Conservation (phyloP, 2,888 invertebrate species). For the Hipparchia sbordonii region DNA sequence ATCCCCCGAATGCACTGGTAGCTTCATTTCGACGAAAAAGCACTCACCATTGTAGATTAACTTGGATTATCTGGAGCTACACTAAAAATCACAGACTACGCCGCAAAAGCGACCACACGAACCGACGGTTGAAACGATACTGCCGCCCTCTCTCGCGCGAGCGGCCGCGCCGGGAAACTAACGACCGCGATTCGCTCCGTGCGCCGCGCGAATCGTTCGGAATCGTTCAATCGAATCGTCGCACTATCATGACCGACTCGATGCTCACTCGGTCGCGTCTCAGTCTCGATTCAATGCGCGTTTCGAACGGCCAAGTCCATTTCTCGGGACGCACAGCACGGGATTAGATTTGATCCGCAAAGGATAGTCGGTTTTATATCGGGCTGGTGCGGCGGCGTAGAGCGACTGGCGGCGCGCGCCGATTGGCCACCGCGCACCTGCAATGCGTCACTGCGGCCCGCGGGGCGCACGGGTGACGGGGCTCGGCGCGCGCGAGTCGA, state of each 20-base stretch:
- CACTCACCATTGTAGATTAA: constrained; percentile 84
- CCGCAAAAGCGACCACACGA: constrained; percentile 81
- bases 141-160: constrained; percentile 83
- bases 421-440: constrained; percentile 93
- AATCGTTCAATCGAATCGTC: constrained; percentile 74
- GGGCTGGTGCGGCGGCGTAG: constrained; percentile 89
- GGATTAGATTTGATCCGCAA: constrained; percentile 85
- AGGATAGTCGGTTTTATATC: constrained; percentile 86
- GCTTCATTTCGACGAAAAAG: constrained; percentile 71
- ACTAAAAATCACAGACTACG: constrained; percentile 83
- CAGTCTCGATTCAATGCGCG: constrained; percentile 49
- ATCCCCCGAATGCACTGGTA: constrained; percentile 67
- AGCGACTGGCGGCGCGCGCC: constrained; percentile 87
- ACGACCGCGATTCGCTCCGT: constrained; percentile 74
- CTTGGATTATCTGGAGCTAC: constrained; percentile 84
- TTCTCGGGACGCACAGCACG: constrained; percentile 78
- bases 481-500: constrained; percentile 51
- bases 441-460: constrained; percentile 89
- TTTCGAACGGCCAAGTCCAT: constrained; percentile 76
- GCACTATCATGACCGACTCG: constrained; percentile 74
- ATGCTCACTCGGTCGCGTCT: constrained; percentile 59
- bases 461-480: constrained; percentile 48
- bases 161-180: constrained; percentile 77
- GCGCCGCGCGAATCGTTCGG: constrained; percentile 74
- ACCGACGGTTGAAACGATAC: constrained; percentile 83